Evolutionary conservation across 2,113 vertebrate species (phyloP), one percentile per base, ranked within the genome.

Genomic region (Heteronetta atricapilla): DNA sequence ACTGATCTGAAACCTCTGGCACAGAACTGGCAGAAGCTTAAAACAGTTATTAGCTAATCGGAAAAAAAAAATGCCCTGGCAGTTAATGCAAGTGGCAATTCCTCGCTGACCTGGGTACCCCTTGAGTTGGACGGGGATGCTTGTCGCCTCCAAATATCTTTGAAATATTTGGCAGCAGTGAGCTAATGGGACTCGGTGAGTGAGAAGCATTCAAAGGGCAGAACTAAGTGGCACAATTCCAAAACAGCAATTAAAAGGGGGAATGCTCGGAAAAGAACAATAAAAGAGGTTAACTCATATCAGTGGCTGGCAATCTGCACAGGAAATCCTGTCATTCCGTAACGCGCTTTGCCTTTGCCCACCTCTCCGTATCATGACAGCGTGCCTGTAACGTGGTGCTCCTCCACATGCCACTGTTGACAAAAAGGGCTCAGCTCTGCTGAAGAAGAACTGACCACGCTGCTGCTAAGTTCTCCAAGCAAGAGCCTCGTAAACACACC

Each of bases 231-330:
- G 90, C 90, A 95, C 68, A 48, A 44, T 58, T 96, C 95, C 95
- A 96, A 95, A 94, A 68, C 81, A 78, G 90, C 94, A 97, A 97
- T 95, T 96, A 96, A 96, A 96, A 96, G 92, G 91, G 58, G 15
- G 75, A 95, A 92, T 85, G 86, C 93, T 89, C 82, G 82, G 92
- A 93, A 96, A 96, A 96, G 92, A 94, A 96, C 94, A 96, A 96
- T 95, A 85, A 85, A 93, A 85, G 77, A 96, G 96, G 90, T 97
- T 96, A 96, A 96, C 93, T 96, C 1, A 5, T 93, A 88, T 29
- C 73, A 80, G 68, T 72, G 88, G 52, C 88, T 95, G 88, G 90
- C 84, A 95, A 87, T 82, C 52, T 58, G 87, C 64, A 83, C 66
- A 92, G 95, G 93, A 95, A 95, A 92, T 85, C 70, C 90, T 92